Conservation (phyloP, 64 coral and sea anemone species). For the Catalaphyllia jardinei region DNA sequence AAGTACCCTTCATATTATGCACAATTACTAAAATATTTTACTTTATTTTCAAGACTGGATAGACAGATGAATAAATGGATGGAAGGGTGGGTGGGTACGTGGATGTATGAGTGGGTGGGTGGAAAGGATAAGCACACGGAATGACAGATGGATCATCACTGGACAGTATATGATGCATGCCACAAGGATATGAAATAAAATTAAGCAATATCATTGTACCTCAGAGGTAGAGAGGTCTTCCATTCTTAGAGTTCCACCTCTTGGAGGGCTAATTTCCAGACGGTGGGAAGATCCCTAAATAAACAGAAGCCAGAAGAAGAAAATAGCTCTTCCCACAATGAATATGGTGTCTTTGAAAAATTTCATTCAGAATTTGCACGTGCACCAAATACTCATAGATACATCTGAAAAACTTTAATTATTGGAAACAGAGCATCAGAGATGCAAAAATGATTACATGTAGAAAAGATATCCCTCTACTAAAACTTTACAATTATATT, state of each 20-base stretch:
- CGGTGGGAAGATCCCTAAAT: conserved; percentile 56
- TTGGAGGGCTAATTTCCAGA: conserved; percentile 57
- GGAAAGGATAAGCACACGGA: neutral
- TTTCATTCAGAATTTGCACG: neutral
- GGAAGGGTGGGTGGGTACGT: neutral
- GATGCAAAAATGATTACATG: too few species aligned
- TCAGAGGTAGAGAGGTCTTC: conserved; percentile 80
- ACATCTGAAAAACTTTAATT: too few species aligned
- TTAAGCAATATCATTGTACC: neutral
- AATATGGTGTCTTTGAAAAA: neutral
- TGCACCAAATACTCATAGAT: too few species aligned
- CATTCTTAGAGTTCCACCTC: conserved; percentile 53
- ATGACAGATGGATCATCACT: too few species aligned
- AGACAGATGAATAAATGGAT: neutral
- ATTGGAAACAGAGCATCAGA: too few species aligned
- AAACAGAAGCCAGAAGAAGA: neutral
- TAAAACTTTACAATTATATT: too few species aligned
- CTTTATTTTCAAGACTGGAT: too few species aligned
- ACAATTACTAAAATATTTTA: too few species aligned
- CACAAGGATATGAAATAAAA: neutral
- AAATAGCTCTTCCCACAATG: neutral
- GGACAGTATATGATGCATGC: too few species aligned
- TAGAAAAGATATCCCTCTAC: too few species aligned
- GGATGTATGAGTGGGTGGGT: neutral
- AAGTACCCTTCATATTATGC: too few species aligned